Base-by-base conservation (phyloP, 1,140 invertebrate species). In the Pseudobourletiella spinata region DNA sequence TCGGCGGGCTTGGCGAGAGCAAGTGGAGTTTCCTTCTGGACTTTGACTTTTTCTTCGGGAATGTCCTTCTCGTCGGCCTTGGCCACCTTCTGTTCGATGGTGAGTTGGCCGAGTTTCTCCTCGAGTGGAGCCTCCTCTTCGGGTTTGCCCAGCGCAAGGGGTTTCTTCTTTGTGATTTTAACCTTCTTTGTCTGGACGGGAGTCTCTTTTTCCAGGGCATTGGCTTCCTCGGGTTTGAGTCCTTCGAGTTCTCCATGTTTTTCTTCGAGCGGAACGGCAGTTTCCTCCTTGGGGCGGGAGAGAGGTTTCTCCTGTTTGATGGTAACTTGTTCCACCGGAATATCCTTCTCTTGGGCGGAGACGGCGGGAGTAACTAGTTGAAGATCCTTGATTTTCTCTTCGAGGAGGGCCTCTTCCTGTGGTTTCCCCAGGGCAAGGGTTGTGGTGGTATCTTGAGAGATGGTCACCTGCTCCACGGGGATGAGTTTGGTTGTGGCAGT, bases 191-290 rank as follows among this genome's bases (percentile, higher is more conserved):
- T 25, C 22, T 32, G 18, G 2, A 6, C 29, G n/a, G 29, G 56
- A 8, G n/a, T n/a, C 42, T 57, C 54, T 8, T 16, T 48, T 50
- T 63, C 63, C 28, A 35, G 20, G 14, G 11, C 39, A 30, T 59
- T n/a, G 24, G 35, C n/a, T 54, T 58, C 48, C 11, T 50, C 62
- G 8, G 11, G 6, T 18, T 6, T 11, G 6, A 11, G 6, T 43
- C 52, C 30, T 58, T 59, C 46, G 39, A 61, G 29, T 51, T 68
- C 48, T n/a, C 66, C 20, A 48, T 32, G 54, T 46, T 54, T 66
- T 57, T 50, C 55, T 24, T 30, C 67, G 32, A 16, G 2, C 39
- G 8, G 48, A 4, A 28, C n/a, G 26, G 30, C 52, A 4, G 3
- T 18, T 14, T 35, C 52, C 6, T 4, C 11, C 22, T 59, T 59